Base-by-base conservation (phyloP, 2,113 vertebrate species). In the Microcebus jonahi region DNA sequence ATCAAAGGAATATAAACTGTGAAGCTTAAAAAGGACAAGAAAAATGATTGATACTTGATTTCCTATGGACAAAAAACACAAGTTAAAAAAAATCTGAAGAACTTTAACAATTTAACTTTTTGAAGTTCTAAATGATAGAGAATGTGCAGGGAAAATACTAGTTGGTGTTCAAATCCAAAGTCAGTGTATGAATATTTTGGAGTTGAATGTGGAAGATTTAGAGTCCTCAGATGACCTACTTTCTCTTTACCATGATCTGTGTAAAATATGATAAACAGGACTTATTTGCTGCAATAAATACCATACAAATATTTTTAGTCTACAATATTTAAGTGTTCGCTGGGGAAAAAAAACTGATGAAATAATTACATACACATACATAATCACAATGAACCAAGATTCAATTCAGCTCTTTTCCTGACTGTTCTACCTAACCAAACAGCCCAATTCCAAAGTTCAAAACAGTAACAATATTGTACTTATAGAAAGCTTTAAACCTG, bases 21-120 rank as follows among this genome's bases (percentile, higher is more conserved):
- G 39, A 75, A 84, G 14, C n/a, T 92, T 86, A 90, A 90, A 94
- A 94, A 77, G 34, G 12, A 75, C 70, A 92, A 45, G 94, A 65
- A 65, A 67, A 57, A 70, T 67, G 31, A 95, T 12, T 71, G 95
- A 90, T 36, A 75, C 0, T 29, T 92, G 27, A 80, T 93, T 95
- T 91, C 80, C 15, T 53, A 68, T 53, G 45, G 7, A 73, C 94
- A 14, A 94, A 97, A 95, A 95, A 82, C 29, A 4, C 14, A 95
- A 23, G 61, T 82, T 96, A 34, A 50, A 90, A 48, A 81, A 61
- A 88, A 10, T 48, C 55, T 91, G 9, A 88, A 71, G 20, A 27
- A 42, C 14, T 29, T 86, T 68, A 96, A 75, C 55, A 85, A 91
- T 50, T 81, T 84, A 76, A 87, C 81, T 95, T 90, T 94, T 93